phyloP scores from a whole-genome alignment of 2,888 invertebrate species.

The Caenorhabditis sinica region DNA sequence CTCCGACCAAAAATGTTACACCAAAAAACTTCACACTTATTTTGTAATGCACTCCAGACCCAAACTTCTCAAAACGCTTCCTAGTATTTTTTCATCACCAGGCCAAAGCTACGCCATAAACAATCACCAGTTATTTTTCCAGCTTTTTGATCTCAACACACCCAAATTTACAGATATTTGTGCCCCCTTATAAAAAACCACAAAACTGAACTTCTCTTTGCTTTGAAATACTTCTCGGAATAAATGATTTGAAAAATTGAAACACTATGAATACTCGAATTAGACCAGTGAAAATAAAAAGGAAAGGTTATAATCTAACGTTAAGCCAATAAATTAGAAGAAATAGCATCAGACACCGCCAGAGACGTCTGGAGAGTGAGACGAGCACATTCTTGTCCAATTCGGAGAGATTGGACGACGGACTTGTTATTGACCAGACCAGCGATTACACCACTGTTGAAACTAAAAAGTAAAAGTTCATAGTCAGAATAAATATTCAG shows the following conservation, averaged over 20 bases:
- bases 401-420: constrained; percentile 47
- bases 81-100: constrained; percentile 33
- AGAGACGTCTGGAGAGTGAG: constrained; percentile 55
- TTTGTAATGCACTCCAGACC: constrained; percentile 25
- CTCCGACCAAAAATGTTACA: constrained; percentile 51
- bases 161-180: not conserved
- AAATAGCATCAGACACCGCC: constrained; percentile 58
- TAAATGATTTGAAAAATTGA: constrained; percentile 5
- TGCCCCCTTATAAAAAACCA: not conserved
- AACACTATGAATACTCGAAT: not conserved
- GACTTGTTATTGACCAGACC: constrained; percentile 59
- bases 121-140: constrained; percentile 53
- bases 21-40: not conserved
- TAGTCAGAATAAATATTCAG: too few relatives aligned
- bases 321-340: constrained; percentile 29
- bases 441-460: constrained; percentile 71
- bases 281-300: too few relatives aligned
- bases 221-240: not conserved
- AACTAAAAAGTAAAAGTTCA: constrained; percentile 45
- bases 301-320: not conserved
- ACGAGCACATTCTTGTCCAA: constrained; percentile 66
- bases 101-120: constrained; percentile 61
- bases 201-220: not conserved
- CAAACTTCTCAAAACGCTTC: constrained; percentile 11
- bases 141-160: constrained; percentile 42